Evolutionary conservation across 1,140 invertebrate species (phyloP), one percentile per base, ranked within the genome.

Genomic region (Helicoverpa zea): DNA sequence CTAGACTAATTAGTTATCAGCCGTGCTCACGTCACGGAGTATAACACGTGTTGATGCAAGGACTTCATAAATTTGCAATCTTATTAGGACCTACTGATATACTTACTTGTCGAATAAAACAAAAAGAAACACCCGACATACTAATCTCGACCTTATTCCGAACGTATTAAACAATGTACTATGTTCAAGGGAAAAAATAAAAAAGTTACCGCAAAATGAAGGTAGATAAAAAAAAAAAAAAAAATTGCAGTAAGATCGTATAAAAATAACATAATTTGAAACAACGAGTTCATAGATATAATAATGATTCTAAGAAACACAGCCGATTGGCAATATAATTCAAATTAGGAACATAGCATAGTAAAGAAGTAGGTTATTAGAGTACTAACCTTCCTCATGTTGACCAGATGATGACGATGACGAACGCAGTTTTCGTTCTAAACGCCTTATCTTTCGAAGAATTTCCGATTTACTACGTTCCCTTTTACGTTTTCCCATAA

Each of bases 401-500:
- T 56, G n/a, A n/a, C n/a, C 16, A 56, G 2, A 2, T 16, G 14
- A 16, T n/a, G 54, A 56, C 14, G 54, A 16, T 56, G 54, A 56
- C 5, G 3, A 5, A n/a, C 54, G 54, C 3, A 56, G 14, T 16
- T 16, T 23, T 58, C 16, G n/a, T 7, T 58, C 56, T 10, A 58
- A 58, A 58, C 56, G 56, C 16, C 10, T 58, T 58, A 58, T 23
- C 3, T 56, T 56, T 56, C 54, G 2, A 3, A 14, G 54, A 58
- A 23, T 23, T 58, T 58, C 18, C 16, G 56, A 58, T 9, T 58
- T 0, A 58, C 16, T 11, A 58, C 56, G 56, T 58, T 23, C 16
- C 56, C 16, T 58, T 23, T 18, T 58, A 18, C 16, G 56, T 58
- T 58, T 58, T 58, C 56, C 56, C 16, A 58, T 58, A 58, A 58